Percentiles rank a stretch among this genome's conserved stretches.
These are phyloP conservation scores for Dromiciops gliroides DNA, from an alignment of 2,113 vertebrate genomes.

Conservation along the genomic window DNA sequence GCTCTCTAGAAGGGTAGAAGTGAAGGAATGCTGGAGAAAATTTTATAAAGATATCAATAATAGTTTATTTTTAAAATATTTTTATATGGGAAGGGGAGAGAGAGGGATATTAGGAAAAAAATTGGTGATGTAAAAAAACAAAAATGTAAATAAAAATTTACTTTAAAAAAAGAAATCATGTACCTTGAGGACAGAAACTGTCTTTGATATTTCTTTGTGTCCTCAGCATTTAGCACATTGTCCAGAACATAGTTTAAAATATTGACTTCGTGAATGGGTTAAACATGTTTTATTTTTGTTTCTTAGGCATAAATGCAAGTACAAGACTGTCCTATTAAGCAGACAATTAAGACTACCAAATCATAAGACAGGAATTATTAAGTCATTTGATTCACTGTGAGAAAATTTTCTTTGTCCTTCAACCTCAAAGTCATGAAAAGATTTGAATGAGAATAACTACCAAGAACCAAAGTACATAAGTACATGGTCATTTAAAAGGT, in stretches of 20 bases:
- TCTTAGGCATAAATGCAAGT: slow-evolving; percentile 20
- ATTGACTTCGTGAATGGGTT: background rate
- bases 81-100: too few species aligned
- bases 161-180: too few species aligned
- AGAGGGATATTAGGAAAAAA: too few species aligned
- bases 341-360: slow-evolving; percentile 7
- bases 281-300: background rate
- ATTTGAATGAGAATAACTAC: background rate
- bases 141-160: too few species aligned
- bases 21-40: too few species aligned
- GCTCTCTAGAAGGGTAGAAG: too few species aligned
- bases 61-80: too few species aligned
- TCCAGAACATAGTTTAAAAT: background rate
- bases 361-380: background rate
- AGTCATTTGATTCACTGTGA: background rate
- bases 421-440: background rate
- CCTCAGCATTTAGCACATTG: too few species aligned
- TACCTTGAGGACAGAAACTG: too few species aligned
- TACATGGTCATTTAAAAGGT: background rate
- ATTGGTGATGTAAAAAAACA: too few species aligned
- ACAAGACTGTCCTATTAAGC: background rate
- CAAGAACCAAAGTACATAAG: background rate
- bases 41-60: too few species aligned
- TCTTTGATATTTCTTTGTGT: too few species aligned
- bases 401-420: background rate